These are phyloP conservation scores for Drosophila mayaguana DNA, from an alignment of 2,888 invertebrate genomes.

Conservation along the genomic window DNA sequence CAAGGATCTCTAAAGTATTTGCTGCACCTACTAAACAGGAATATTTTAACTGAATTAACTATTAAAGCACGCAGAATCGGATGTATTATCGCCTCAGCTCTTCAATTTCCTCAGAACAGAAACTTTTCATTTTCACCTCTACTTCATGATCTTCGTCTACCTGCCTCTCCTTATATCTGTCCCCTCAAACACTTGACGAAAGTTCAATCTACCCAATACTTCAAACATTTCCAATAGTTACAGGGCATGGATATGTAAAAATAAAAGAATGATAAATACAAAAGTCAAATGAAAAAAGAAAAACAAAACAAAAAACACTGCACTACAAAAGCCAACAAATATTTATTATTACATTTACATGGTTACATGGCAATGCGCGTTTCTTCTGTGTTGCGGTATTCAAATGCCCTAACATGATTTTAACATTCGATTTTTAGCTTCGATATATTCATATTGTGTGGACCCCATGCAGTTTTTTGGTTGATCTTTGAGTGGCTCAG, in stretches of 20 bases:
- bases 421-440: constrained; percentile 1
- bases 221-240: not conserved
- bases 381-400: constrained; percentile 44
- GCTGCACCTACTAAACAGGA: no score
- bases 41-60: not conserved
- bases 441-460: not conserved
- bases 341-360: constrained; percentile 75
- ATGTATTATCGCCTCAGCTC: no score
- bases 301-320: constrained; percentile 19
- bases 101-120: not conserved
- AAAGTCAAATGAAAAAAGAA: constrained; percentile 5
- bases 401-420: constrained; percentile 41
- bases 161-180: no score
- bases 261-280: not conserved
- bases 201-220: not conserved
- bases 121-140: not conserved
- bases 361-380: constrained; percentile 57
- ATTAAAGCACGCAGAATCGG: not conserved
- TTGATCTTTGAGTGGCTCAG: not conserved
- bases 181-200: not conserved
- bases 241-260: constrained; percentile 18
- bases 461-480: constrained; percentile 24
- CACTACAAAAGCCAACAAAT: constrained; percentile 73
- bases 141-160: not conserved
- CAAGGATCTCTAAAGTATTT: no score